Conservation (phyloP, 2,113 vertebrate species). For the Pionites leucogaster region DNA sequence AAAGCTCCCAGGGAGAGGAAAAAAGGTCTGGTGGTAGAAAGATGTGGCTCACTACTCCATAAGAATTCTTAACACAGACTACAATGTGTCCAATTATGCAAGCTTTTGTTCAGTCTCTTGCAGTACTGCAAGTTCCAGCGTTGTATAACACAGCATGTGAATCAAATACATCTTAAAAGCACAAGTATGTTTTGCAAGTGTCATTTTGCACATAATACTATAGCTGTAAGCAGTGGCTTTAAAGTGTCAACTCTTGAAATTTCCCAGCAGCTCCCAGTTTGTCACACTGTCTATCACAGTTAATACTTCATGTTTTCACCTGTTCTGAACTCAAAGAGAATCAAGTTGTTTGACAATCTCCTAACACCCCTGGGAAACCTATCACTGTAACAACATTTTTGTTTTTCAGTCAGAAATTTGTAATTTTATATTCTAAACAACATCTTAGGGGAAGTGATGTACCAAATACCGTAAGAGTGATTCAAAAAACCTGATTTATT, state of each 20-base stretch:
- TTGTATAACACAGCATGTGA: neutral
- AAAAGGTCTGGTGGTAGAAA: neutral
- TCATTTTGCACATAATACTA: neutral
- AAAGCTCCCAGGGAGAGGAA: neutral
- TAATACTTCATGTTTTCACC: neutral
- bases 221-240: neutral
- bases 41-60: neutral
- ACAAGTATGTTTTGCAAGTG: neutral
- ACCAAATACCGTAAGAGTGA: neutral
- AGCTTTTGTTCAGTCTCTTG: slow-evolving; percentile 14
- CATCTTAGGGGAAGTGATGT: neutral
- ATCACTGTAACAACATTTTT: neutral
- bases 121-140: neutral
- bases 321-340: neutral
- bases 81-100: neutral
- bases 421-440: neutral
- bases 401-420: neutral
- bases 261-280: neutral
- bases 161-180: neutral
- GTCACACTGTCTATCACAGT: neutral
- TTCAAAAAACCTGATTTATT: neutral
- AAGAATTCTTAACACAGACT: neutral
- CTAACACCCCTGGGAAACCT: neutral
- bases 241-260: neutral
- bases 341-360: neutral